Base-by-base conservation (phyloP, 2,888 invertebrate genomes). In the Dichetophora obliterata region DNA sequence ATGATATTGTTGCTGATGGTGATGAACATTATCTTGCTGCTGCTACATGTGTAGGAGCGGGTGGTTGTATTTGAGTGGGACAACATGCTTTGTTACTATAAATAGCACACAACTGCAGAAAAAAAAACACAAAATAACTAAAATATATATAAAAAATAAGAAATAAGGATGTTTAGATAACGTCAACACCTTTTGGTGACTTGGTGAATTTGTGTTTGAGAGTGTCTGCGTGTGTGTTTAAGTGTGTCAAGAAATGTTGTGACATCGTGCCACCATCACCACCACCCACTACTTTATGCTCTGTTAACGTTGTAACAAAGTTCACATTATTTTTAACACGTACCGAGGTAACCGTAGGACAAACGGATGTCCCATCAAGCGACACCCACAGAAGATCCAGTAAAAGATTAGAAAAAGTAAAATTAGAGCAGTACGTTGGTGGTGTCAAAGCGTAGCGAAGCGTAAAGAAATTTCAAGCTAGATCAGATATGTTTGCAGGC, bases 271-370 rank as follows among this genome's bases (percentile, higher is more conserved):
- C 6, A 24, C 61, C 27, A 22, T 3, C n/a, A 8, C 24, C 66
- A 54, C 11, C 19, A n/a, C 34, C 34, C 34, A 69, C 68, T 22
- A 31, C n/a, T 54, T 54, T 54, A 34, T 54, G 70, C 70, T 54
- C 37, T 70, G 54, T 54, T 70, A 54, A 70, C 52, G 54, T 34
- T 70, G 52, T 54, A 54, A 70, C 54, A 54, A 19, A 19, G 34
- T 19, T 31, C 34, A 70, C 54, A 22, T 70, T 70, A 70, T 70
- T 54, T 52, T 52, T 54, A 54, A 31, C 70, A 70, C 70, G 57
- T 70, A 57, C 52, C 34, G 19, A 9, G 43, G 6, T 22, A 43
- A 43, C 1, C 11, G 43, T 43, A 11, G 11, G 11, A 43, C 43
- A 14, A 14, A 43, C 43, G 43, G 43, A 16, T 27, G 27, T 69